phyloP scores from a whole-genome alignment of 2,888 invertebrate genomes.

The Notocelia uddmanniana region DNA sequence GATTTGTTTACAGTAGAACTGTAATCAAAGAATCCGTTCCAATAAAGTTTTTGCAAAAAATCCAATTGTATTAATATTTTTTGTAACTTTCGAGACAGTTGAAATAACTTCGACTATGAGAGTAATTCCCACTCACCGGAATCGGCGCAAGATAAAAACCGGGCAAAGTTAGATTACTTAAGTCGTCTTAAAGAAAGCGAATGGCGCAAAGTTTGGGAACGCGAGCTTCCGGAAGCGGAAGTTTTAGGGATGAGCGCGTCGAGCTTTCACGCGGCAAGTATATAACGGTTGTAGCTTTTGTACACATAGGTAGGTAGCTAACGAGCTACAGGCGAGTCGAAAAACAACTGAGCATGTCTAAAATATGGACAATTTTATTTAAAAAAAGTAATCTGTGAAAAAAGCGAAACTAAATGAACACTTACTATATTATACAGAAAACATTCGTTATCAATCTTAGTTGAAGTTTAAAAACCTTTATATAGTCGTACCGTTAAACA shows the following conservation, averaged over 20 bases:
- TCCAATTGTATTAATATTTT: background rate
- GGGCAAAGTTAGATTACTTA: constrained; percentile 34
- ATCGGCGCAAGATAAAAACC: constrained; percentile 17
- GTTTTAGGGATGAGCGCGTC: constrained; percentile 24
- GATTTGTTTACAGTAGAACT: background rate
- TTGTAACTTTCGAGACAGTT: background rate
- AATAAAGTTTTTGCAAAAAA: background rate
- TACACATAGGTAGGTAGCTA: background rate
- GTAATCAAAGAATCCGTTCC: background rate
- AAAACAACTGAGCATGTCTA: too few species aligned
- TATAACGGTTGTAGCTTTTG: background rate
- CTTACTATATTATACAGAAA: too few species aligned
- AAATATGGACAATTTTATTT: too few species aligned
- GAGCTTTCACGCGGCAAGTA: background rate
- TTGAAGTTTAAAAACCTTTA: too few species aligned
- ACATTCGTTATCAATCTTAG: too few species aligned
- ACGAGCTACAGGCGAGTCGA: background rate
- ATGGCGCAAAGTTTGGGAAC: constrained; percentile 37
- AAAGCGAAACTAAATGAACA: too few species aligned
- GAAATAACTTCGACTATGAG: constrained; percentile 6
- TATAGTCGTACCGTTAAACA: too few species aligned
- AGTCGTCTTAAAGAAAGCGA: constrained; percentile 20
- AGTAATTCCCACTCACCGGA: constrained; percentile 2
- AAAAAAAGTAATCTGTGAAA: too few species aligned
- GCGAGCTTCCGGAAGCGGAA: constrained; percentile 26